Percentiles rank a stretch among this genome's conserved stretches.
Conservation (phyloP, 2,888 invertebrate genomes). For the Tiliacea citrago region DNA sequence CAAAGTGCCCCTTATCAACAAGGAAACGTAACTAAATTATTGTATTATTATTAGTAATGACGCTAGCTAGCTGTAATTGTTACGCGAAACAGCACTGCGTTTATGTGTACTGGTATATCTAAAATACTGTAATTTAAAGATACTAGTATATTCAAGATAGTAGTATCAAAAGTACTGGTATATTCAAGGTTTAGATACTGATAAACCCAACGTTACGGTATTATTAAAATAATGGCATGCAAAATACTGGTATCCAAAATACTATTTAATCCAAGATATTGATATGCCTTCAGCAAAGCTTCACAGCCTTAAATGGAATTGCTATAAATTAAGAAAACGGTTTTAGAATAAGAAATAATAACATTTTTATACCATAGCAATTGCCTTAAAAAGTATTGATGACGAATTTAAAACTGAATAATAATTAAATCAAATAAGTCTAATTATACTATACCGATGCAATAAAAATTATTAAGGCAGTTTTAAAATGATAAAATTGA, state of each 20-base stretch:
- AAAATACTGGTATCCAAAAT: background rate
- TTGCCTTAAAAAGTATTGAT: slow-evolving; percentile 10
- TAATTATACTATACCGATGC: background rate
- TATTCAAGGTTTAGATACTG: background rate
- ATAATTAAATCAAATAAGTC: background rate
- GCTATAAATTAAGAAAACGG: background rate
- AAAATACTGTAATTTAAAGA: background rate
- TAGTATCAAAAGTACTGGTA: background rate
- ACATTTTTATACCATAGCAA: slow-evolving; percentile 4
- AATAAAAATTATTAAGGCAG: background rate
- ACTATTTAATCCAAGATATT: background rate
- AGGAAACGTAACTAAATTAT: slow-evolving; percentile 52
- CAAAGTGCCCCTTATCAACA: slow-evolving; percentile 32
- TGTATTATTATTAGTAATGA: slow-evolving; percentile 5
- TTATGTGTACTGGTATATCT: background rate
- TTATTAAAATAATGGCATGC: background rate
- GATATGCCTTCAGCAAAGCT: background rate
- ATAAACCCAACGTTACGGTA: background rate
- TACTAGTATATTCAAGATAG: background rate
- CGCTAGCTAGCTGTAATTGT: slow-evolving; percentile 22
- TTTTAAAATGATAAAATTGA: background rate
- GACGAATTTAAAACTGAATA: slow-evolving; percentile 30
- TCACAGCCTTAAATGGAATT: slow-evolving; percentile 4
- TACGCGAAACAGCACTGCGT: background rate
- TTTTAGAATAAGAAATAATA: slow-evolving; percentile 6